Percentiles rank a stretch among this genome's conserved stretches.
phyloP scores from a whole-genome alignment of 2,888 invertebrate species.

The Euphydryas editha region DNA sequence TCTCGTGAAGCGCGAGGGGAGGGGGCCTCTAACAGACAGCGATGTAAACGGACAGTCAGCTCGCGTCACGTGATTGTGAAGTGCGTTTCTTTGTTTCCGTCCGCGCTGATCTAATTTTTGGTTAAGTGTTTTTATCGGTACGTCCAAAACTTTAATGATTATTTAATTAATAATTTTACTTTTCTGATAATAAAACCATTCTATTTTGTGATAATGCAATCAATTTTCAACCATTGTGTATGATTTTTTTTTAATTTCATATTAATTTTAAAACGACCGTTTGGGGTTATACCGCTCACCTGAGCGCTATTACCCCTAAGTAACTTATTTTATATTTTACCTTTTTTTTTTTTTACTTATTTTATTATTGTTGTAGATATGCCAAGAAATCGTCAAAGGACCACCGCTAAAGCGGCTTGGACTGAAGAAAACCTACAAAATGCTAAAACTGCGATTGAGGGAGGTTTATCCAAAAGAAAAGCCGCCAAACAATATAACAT shows the following conservation, averaged over 20 bases:
- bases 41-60: slow-evolving; percentile 19
- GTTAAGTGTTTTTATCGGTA: slow-evolving; percentile 25
- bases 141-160: neutral
- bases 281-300: neutral
- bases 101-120: slow-evolving; percentile 32
- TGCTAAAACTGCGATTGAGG: slow-evolving; percentile 1
- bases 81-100: slow-evolving; percentile 38
- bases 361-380: neutral
- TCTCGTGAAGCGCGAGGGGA: slow-evolving; percentile 8
- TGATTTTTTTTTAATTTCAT: neutral
- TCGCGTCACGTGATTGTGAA: slow-evolving; percentile 32
- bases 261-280: neutral
- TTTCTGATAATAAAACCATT: neutral
- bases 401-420: slow-evolving; percentile 5
- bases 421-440: neutral
- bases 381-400: slow-evolving; percentile 2
- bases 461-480: neutral
- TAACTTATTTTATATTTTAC: no score
- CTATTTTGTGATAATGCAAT: neutral
- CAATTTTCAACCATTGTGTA: neutral
- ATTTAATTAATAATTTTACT: neutral
- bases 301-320: slow-evolving; percentile 2
- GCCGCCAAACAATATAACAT: neutral
- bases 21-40: slow-evolving; percentile 17
- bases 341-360: no score